These are phyloP conservation scores for Oscheius sp. DNA, from an alignment of 2,888 invertebrate genomes.

Conservation along the genomic window DNA sequence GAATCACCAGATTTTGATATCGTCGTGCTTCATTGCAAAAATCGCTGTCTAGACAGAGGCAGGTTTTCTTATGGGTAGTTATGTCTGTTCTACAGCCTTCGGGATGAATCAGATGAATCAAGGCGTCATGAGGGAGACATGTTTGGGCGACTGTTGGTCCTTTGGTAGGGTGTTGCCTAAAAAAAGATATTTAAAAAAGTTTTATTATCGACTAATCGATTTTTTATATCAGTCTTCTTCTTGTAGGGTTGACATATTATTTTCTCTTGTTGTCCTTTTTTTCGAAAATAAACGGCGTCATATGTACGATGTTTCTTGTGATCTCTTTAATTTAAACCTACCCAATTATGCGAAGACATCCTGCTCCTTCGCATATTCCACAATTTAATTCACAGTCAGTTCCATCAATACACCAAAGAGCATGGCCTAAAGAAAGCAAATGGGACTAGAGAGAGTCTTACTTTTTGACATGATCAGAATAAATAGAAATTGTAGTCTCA, in stretches of 20 bases:
- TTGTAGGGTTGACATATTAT: not conserved
- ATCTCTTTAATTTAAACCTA: slow-evolving; percentile 1
- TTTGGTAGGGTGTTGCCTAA: slow-evolving; percentile 37
- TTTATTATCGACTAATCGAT: not conserved
- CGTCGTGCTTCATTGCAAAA: slow-evolving; percentile 39
- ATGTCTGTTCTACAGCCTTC: slow-evolving; percentile 52
- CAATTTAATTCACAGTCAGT: slow-evolving; percentile 48
- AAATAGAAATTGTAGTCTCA: slow-evolving; percentile 20
- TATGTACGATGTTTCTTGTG: not conserved
- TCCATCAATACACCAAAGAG: slow-evolving; percentile 56
- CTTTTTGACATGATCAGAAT: not conserved
- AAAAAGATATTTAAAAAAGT: slow-evolving; percentile 16
- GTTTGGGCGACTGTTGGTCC: slow-evolving; percentile 45
- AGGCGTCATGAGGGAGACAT: slow-evolving; percentile 49
- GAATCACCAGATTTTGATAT: slow-evolving; percentile 6
- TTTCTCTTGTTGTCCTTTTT: not conserved
- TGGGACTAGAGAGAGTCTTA: not conserved
- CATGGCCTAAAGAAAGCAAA: not conserved
- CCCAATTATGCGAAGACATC: slow-evolving; percentile 51
- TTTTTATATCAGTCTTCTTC: not conserved
- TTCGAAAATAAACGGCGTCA: too few relatives aligned
- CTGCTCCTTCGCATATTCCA: slow-evolving; percentile 50
- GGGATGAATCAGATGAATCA: slow-evolving; percentile 47
- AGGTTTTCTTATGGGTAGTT: slow-evolving; percentile 42
- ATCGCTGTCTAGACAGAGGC: slow-evolving; percentile 46